Evolutionary conservation across 2,113 vertebrate species (phyloP), one percentile per base, ranked within the genome.

Genomic region (Rousettus leschenaultii): DNA sequence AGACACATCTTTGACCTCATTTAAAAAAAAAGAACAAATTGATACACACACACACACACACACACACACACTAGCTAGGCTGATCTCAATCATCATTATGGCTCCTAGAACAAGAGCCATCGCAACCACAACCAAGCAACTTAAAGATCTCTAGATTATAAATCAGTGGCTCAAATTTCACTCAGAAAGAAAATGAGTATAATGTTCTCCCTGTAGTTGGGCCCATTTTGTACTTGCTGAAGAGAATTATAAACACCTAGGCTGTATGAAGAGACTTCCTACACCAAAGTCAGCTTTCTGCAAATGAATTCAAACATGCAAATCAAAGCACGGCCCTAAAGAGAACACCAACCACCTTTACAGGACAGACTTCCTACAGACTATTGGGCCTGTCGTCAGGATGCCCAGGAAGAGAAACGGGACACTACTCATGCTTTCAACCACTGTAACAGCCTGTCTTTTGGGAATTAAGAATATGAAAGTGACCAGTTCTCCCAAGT

Each of bases 401-500:
- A 92, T 14, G 33, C 12, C 0, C 66, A 24, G 35, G 4, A 24
- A 74, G 10, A 78, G 19, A 75, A 77, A 77, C 14, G 7, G 61
- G 66, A 7, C 26, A n/a, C 75, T 16, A 7, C 40, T 73, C 53
- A 45, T 0, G 48, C 66, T 78, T 78, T 70, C 43, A 0, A 71
- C n/a, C n/a, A 94, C 88, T 38, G 2, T n/a, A 75, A 48, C 48
- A 22, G 48, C 86, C 63, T 92, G 89, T 24, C 78, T 89, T 78
- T 35, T 5, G 71, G 48, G 65, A 94, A 94, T 75, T 59, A 87
- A 75, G 79, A 93, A 86, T 45, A 82, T 51, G 53, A 87, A 86
- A 88, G 89, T 70, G 48, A 94, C 91, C 86, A 91, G 86, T 83
- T 93, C 95, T 90, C 82, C 68, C 51, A 93, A 95, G 91, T 89